These are phyloP conservation scores for Camponotus vicinus DNA, from an alignment of 1,140 invertebrate species.

Conservation along the genomic window DNA sequence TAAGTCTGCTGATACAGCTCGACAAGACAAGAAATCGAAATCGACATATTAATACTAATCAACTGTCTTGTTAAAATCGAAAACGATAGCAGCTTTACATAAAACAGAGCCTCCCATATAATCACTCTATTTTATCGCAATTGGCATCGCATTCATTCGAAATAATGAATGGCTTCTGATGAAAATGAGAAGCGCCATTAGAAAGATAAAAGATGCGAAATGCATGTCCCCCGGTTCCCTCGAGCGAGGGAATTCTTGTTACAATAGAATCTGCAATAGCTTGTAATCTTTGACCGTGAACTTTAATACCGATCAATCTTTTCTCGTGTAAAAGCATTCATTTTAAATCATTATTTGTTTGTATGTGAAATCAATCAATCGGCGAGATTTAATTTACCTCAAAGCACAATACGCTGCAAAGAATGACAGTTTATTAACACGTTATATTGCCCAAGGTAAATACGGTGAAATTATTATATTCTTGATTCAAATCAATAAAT, in stretches of 20 bases:
- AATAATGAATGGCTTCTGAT: constrained; percentile 23
- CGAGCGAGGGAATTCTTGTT: neutral
- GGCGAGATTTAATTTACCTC: neutral
- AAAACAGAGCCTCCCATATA: constrained; percentile 15
- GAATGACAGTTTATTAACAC: neutral
- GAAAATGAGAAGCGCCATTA: constrained; percentile 38
- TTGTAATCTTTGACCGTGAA: constrained; percentile 31
- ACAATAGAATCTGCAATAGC: neutral
- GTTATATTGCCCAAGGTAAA: neutral
- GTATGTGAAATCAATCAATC: neutral
- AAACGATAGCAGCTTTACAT: constrained; percentile 14
- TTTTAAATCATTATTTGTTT: constrained; percentile 1
- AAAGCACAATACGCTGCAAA: neutral
- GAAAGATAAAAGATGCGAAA: constrained; percentile 28
- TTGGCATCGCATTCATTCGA: neutral
- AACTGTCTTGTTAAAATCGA: neutral
- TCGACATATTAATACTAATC: neutral
- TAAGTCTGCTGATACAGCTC: neutral
- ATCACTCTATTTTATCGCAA: constrained; percentile 1
- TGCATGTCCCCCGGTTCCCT: neutral
- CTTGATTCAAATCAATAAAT: neutral
- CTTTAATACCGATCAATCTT: constrained; percentile 7
- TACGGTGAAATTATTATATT: neutral
- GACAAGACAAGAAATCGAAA: constrained; percentile 1
- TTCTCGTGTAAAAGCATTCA: neutral